phyloP scores from a whole-genome alignment of 1,140 invertebrate genomes.

The Fopius arisanus region DNA sequence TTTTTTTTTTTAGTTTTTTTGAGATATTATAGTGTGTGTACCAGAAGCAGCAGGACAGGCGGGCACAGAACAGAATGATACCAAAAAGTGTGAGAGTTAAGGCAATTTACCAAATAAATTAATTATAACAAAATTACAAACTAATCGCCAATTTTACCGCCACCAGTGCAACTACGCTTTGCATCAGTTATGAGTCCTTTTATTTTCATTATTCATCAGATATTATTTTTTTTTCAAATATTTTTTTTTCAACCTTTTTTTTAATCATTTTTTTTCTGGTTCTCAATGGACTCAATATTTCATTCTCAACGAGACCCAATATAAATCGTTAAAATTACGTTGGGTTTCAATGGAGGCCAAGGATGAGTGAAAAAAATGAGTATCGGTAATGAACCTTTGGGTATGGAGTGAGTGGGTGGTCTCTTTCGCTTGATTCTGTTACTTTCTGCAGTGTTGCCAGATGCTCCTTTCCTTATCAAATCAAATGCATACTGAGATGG shows the following conservation, averaged over 20 bases:
- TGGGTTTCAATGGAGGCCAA: not conserved
- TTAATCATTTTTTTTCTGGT: not conserved
- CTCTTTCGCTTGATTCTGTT: not conserved
- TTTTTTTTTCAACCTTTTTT: too few relatives aligned
- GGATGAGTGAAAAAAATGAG: not conserved
- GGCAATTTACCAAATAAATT: constrained; percentile 46
- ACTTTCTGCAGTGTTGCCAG: constrained; percentile 22
- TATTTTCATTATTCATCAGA: not conserved
- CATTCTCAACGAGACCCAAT: not conserved
- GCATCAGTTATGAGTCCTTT: constrained; percentile 16
- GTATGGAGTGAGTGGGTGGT: constrained; percentile 24
- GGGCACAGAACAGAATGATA: constrained; percentile 61
- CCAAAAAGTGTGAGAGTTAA: constrained; percentile 64
- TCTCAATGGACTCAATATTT: not conserved
- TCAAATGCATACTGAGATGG: not conserved
- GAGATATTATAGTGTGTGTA: constrained; percentile 38
- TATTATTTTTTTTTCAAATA: too few relatives aligned
- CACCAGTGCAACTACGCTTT: constrained; percentile 25
- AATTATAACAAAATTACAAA: constrained; percentile 3
- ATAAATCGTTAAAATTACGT: too few relatives aligned
- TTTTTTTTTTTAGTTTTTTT: constrained; percentile 9
- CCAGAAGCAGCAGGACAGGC: constrained; percentile 61
- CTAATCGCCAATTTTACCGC: constrained; percentile 11
- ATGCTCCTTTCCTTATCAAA: constrained; percentile 11
- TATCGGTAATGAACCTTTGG: constrained; percentile 24